These are phyloP conservation scores for Scrobipalpa costella DNA, from an alignment of 2,888 invertebrate genomes.

Conservation along the genomic window DNA sequence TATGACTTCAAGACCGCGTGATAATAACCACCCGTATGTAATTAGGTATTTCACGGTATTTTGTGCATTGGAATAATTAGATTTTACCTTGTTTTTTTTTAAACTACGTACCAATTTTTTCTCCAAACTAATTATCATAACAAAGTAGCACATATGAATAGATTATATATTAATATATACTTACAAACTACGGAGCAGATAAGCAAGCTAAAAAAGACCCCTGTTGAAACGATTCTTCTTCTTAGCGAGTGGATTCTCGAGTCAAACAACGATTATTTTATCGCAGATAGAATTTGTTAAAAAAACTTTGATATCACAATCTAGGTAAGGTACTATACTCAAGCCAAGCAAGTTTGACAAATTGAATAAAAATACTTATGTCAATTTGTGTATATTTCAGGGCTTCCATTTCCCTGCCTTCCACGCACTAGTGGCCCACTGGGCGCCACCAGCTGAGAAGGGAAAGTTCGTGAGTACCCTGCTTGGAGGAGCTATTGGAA, in stretches of 20 bases:
- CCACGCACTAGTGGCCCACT: constrained; percentile 85
- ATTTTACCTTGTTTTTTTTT: neutral
- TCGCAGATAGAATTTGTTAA: no score
- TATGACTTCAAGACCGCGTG: neutral
- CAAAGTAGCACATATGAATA: neutral
- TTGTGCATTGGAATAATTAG: neutral
- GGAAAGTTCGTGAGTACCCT: constrained; percentile 84
- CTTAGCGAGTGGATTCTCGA: no score
- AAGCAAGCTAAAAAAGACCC: no score
- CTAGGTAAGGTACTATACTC: no score
- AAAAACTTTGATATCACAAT: no score
- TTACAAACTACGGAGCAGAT: no score
- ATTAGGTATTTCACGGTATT: neutral
- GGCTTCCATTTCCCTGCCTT: constrained; percentile 84
- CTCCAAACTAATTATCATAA: neutral
- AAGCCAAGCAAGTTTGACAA: no score
- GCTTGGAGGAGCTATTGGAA: constrained; percentile 87
- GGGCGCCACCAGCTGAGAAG: constrained; percentile 87
- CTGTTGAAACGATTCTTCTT: no score
- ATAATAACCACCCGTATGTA: constrained; percentile 8
- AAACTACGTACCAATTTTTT: neutral
- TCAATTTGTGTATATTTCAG: constrained; percentile 43
- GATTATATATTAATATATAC: no score
- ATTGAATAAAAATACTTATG: no score
- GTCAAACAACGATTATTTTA: no score